Evolutionary conservation across 2,888 invertebrate species (phyloP).

Genomic region (Hesperia comma): DNA sequence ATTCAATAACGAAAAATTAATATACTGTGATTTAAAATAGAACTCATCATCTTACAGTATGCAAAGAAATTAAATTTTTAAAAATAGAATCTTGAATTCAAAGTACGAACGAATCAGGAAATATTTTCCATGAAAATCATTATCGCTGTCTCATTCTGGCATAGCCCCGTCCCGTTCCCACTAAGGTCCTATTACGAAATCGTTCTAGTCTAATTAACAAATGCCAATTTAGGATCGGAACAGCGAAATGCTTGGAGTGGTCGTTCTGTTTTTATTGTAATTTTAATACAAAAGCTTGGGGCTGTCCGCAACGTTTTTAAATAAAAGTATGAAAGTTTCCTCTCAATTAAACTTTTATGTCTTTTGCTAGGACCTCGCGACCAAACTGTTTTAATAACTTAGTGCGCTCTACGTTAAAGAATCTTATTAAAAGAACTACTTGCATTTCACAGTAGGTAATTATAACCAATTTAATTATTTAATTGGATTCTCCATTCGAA

Average conservation of each 20-base stretch:
- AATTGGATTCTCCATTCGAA: background rate
- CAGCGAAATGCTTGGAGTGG: constrained; percentile 34
- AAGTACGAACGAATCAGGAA: background rate
- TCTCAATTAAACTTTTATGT: constrained; percentile 27
- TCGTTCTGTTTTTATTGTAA: constrained; percentile 28
- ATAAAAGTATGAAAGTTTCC: constrained; percentile 25
- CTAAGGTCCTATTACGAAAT: constrained; percentile 26
- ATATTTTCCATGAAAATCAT: background rate
- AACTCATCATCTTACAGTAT: too few species aligned
- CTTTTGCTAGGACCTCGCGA: constrained; percentile 8
- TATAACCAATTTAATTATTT: constrained; percentile 9
- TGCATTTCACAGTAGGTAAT: background rate
- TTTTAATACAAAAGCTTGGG: constrained; percentile 36
- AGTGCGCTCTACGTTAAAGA: constrained; percentile 7
- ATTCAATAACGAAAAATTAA: too few species aligned
- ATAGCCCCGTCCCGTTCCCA: constrained; percentile 1
- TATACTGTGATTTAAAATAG: too few species aligned
- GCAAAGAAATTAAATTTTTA: background rate
- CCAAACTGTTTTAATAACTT: constrained; percentile 6
- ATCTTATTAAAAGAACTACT: constrained; percentile 7
- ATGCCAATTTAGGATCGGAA: constrained; percentile 45
- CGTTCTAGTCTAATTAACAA: constrained; percentile 44
- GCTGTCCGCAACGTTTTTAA: constrained; percentile 22
- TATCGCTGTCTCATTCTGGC: background rate
- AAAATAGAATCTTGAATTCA: constrained; percentile 10